Conservation (phyloP, 2,113 vertebrate genomes). For the Merops nubicus region DNA sequence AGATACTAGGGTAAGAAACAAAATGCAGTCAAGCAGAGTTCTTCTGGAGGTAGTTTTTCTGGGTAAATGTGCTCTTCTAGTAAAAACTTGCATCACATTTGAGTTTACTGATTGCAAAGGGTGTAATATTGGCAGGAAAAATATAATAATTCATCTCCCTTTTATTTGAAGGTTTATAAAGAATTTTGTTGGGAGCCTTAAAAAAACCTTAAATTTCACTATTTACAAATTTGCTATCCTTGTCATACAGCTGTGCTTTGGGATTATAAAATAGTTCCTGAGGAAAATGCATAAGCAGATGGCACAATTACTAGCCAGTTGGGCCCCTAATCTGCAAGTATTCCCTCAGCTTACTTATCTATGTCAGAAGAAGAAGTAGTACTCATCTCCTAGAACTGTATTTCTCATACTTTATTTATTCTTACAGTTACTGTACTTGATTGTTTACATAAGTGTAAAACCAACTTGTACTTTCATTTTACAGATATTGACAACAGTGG, state of each 20-base stretch:
- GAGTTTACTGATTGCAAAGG: not conserved
- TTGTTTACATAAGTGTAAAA: not conserved
- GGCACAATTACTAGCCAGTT: not conserved
- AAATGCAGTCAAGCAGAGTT: not conserved
- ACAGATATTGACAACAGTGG: constrained; percentile 95
- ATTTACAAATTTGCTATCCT: not conserved
- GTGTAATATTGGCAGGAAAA: not conserved
- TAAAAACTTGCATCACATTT: not conserved
- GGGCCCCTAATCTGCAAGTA: not conserved
- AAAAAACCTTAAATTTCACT: not conserved
- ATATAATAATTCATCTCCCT: not conserved
- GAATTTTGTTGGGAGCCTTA: not conserved
- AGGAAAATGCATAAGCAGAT: not conserved
- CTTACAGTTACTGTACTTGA: not conserved
- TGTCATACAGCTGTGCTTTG: not conserved
- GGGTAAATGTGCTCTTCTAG: not conserved
- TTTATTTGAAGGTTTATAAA: not conserved
- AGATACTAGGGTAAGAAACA: not conserved
- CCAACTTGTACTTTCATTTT: not conserved
- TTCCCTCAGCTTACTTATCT: not conserved
- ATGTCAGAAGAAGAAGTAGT: not conserved
- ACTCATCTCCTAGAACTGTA: not conserved
- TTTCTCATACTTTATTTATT: not conserved
- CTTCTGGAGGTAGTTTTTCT: not conserved
- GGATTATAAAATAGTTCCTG: not conserved